phyloP scores from a whole-genome alignment of 2,113 vertebrate genomes.

The Otus sunia region DNA sequence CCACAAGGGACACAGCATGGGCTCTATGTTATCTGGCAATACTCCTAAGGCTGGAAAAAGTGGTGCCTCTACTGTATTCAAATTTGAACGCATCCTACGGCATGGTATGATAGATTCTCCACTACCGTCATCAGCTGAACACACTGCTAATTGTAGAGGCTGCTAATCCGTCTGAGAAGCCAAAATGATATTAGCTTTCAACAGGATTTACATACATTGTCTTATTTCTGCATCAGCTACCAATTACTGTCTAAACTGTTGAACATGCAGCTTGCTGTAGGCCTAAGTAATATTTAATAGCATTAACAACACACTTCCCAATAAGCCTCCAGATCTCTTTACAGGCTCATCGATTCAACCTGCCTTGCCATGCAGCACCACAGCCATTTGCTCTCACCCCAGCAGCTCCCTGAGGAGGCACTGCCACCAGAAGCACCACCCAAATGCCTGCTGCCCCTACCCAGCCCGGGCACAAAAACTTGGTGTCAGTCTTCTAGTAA shows the following conservation, averaged over 20 bases:
- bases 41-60: neutral
- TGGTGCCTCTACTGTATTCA: neutral
- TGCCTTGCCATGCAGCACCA: constrained; percentile 16
- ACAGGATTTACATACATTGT: constrained; percentile 85
- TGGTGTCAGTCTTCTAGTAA: neutral
- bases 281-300: constrained; percentile 78
- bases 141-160: constrained; percentile 80
- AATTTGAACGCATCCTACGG: constrained; percentile 49
- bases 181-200: constrained; percentile 84
- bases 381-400: neutral
- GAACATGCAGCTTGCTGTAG: constrained; percentile 70
- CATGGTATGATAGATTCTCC: constrained; percentile 68
- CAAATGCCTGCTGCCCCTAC: neutral
- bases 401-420: constrained; percentile 33
- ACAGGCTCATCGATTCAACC: constrained; percentile 51
- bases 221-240: constrained; percentile 73
- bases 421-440: neutral
- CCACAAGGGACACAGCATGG: neutral
- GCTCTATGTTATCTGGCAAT: neutral
- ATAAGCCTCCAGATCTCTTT: constrained; percentile 59
- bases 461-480: neutral
- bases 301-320: constrained; percentile 72
- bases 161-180: constrained; percentile 77
- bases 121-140: constrained; percentile 79
- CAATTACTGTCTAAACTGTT: constrained; percentile 82